phyloP scores from a whole-genome alignment of 2,888 invertebrate genomes.

The Leptopilina drosophilae region DNA sequence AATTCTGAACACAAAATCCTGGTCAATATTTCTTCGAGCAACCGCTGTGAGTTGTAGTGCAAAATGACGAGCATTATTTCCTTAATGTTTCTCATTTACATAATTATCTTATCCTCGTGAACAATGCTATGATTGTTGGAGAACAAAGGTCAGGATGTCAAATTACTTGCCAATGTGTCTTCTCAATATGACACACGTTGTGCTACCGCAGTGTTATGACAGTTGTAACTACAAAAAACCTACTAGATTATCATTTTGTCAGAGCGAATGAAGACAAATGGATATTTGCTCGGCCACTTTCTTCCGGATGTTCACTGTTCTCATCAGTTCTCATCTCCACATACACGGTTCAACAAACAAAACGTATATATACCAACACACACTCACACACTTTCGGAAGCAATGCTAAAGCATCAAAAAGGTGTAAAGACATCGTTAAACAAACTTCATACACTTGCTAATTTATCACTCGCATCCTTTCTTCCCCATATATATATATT shows the following conservation, averaged over 20 bases:
- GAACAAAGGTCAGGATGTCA: conserved; percentile 30
- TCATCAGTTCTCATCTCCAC: conserved; percentile 19
- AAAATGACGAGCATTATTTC: neutral
- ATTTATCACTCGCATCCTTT: neutral
- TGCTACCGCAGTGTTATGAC: conserved; percentile 16
- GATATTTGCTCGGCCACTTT: conserved; percentile 32
- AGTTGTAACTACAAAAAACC: conserved; percentile 30
- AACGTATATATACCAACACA: neutral
- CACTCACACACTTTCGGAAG: neutral
- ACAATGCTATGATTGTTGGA: conserved; percentile 4
- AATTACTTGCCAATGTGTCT: conserved; percentile 12
- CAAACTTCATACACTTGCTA: neutral
- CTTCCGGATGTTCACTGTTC: conserved; percentile 26
- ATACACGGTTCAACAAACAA: neutral
- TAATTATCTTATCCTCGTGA: neutral
- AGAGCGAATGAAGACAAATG: conserved; percentile 35
- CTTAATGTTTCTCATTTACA: neutral
- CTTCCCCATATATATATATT: neutral
- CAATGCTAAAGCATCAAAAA: conserved; percentile 8
- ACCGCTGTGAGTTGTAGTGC: neutral
- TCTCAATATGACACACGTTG: neutral
- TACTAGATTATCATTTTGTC: conserved; percentile 33
- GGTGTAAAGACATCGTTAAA: conserved; percentile 16
- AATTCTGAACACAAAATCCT: neutral
- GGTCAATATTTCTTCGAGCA: neutral